phyloP scores from a whole-genome alignment of 30 jellyfish, hydroid and myxozoan species.

The Cassiopea xamachana region DNA sequence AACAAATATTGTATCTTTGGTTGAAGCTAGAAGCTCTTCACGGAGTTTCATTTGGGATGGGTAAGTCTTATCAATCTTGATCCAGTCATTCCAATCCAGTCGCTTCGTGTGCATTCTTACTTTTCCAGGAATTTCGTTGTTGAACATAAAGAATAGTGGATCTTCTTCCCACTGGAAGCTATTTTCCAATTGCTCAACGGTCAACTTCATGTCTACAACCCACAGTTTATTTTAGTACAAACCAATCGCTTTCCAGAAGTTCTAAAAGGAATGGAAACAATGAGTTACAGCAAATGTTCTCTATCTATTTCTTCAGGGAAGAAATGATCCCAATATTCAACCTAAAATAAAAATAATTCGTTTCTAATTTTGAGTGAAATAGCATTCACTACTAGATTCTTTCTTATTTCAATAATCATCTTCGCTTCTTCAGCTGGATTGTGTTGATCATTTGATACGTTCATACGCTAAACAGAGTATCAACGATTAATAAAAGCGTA shows the following conservation, averaged over 20 bases:
- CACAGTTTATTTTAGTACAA: neutral
- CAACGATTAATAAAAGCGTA: too few species aligned
- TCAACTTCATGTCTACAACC: conserved; percentile 5
- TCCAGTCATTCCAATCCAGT: conserved; percentile 81
- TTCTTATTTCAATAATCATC: too few species aligned
- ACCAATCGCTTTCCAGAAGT: neutral
- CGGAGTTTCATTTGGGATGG: conserved; percentile 77
- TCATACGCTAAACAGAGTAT: too few species aligned
- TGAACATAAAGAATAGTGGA: conserved; percentile 67
- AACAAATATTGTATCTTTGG: conserved; percentile 63
- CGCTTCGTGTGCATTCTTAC: conserved; percentile 81
- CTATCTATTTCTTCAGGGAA: too few species aligned
- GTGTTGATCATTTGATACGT: too few species aligned
- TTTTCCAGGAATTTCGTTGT: conserved; percentile 84
- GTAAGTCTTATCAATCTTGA: conserved; percentile 79
- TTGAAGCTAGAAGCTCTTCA: conserved; percentile 42
- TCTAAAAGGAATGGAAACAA: neutral
- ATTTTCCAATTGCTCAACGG: conserved; percentile 29
- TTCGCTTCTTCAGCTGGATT: too few species aligned
- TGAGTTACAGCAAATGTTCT: too few species aligned
- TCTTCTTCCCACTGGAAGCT: conserved; percentile 81
- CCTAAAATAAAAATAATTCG: too few species aligned
- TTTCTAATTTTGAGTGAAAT: too few species aligned
- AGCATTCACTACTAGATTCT: too few species aligned
- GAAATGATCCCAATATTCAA: too few species aligned